Base-by-base conservation (phyloP, 2,888 invertebrate species). In the Tortricodes alternella region DNA sequence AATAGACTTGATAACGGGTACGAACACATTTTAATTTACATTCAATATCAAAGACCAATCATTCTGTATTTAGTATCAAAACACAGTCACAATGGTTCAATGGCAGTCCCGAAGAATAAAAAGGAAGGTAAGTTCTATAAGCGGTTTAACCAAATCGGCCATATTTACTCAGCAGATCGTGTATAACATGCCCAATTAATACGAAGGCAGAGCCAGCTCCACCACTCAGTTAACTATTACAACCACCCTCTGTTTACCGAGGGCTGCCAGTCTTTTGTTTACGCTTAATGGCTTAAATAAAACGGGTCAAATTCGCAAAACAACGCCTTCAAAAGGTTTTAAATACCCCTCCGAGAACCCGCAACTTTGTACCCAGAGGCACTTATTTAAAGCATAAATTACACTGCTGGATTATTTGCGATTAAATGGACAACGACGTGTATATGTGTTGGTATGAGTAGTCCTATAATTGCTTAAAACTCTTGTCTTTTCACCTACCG, bases 231-330 rank as follows among this genome's bases (percentile, higher is more conserved):
- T 85, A 82, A 85, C 85, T 85, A 86, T 85, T 81, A 84, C 80
- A 80, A 75, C 80, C 80, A 71, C 80, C 79, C 82, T 80, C 74
- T 79, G 80, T 76, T 83, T 80, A 82, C 84, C 68, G 76, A 77
- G 78, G 76, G 74, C 78, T 73, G 76, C 79, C 76, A 83, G 79
- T 85, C 88, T 88, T 88, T 89, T 89, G 86, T 87, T 85, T 85
- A 84, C 85, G 85, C 80, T 81, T 88, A 89, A 89, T 88, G 86
- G 84, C 85, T 86, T 84, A 86, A 88, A 88, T 85, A 86, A 88
- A 89, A 89, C 83, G 85, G 87, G 83, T 80, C 85, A 83, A 86
- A 87, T 88, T 85, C 83, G 80, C 78, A 82, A 82, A 85, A 83
- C 83, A 82, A 69, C 69, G 65, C 70, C 70, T 73, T 66, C 66